Conservation (phyloP, 2,797 vertebrate genomes). For the Rhinichthys osculus region DNA sequence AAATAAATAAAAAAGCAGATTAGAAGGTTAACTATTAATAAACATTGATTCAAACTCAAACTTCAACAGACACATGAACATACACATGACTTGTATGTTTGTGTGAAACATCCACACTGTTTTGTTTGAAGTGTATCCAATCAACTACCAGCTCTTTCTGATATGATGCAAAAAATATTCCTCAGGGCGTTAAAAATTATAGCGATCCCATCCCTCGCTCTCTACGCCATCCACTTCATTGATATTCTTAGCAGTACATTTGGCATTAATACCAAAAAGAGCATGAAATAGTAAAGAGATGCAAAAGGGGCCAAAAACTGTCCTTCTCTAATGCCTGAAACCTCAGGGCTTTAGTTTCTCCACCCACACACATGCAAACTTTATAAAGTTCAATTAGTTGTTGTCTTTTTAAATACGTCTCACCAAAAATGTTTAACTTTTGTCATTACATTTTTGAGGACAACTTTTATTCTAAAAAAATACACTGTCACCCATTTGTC, state of each 20-base stretch:
- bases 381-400: neutral
- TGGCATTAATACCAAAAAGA: slow-evolving; percentile 52
- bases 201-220: slow-evolving; percentile 24
- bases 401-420: neutral
- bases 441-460: neutral
- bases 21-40: neutral
- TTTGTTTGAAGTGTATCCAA: slow-evolving; percentile 78
- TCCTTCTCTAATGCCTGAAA: slow-evolving; percentile 6
- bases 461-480: neutral
- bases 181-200: slow-evolving; percentile 27
- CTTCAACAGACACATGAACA: neutral
- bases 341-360: slow-evolving; percentile 14
- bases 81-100: slow-evolving; percentile 3
- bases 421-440: neutral
- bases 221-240: slow-evolving; percentile 47
- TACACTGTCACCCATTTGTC: neutral
- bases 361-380: slow-evolving; percentile 7
- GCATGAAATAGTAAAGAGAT: slow-evolving; percentile 46
- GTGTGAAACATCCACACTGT: slow-evolving; percentile 10
- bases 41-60: neutral
- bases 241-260: slow-evolving; percentile 54
- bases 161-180: slow-evolving; percentile 48
- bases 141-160: slow-evolving; percentile 73
- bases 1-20: neutral
- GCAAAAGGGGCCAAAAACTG: slow-evolving; percentile 41